These are phyloP conservation scores for Eptatretus atami DNA, from an alignment of 2,797 vertebrate genomes.

Conservation along the genomic window DNA sequence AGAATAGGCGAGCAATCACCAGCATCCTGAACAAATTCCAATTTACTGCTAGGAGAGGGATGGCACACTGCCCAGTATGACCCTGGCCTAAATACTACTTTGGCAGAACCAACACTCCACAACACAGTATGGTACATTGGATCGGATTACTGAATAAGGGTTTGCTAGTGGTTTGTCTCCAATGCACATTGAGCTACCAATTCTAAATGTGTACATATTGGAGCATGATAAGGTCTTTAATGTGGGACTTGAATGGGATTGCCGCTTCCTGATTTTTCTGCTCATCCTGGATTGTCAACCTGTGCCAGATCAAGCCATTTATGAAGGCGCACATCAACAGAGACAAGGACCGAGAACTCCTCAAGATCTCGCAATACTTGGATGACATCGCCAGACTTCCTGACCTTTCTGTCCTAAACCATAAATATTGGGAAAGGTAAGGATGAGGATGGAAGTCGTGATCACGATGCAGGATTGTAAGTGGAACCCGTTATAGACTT, in stretches of 20 bases:
- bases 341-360: slow-evolving; percentile 77
- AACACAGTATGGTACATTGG: no score
- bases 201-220: no score
- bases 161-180: background rate
- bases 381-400: slow-evolving; percentile 91
- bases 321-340: slow-evolving; percentile 97
- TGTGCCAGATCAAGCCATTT: slow-evolving; percentile 55
- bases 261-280: slow-evolving; percentile 10
- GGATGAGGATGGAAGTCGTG: background rate
- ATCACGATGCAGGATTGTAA: no score
- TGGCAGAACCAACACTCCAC: no score
- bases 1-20: no score
- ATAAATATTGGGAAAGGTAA: slow-evolving; percentile 98
- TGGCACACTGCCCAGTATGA: no score
- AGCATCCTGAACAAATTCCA: no score
- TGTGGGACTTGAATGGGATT: slow-evolving; percentile 8
- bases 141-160: background rate
- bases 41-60: no score
- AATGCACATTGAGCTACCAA: background rate
- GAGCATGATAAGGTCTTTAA: no score
- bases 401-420: slow-evolving; percentile 67
- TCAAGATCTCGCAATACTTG: slow-evolving; percentile 80
- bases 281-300: background rate
- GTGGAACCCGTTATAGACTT: no score
- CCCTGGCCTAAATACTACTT: no score